A percentile compares a stretch with the other conserved stretches of the same genome.
Conservation (phyloP, 2,888 invertebrate species). For the Tupiocoris notatus region DNA sequence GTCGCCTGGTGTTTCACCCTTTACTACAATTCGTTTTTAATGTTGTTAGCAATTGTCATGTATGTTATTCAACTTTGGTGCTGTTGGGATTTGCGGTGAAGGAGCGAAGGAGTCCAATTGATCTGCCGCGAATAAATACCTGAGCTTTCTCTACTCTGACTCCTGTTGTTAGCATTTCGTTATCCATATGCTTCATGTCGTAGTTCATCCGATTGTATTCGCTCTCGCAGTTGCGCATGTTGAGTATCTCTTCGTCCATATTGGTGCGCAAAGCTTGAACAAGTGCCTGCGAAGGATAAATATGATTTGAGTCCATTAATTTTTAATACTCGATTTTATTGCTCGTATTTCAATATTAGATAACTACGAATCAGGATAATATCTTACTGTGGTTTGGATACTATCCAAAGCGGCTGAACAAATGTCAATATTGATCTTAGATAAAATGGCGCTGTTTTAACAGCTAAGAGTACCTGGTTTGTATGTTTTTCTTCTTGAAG, state of each 20-base stretch:
- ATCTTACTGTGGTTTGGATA: too few species aligned
- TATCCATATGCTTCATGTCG: constrained; percentile 36
- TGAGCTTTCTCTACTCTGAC: background rate
- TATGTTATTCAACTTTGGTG: background rate
- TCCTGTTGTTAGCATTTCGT: constrained; percentile 12
- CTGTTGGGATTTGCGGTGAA: background rate
- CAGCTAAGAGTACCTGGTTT: constrained; percentile 58
- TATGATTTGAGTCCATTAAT: background rate
- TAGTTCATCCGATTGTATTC: constrained; percentile 53
- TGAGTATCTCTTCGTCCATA: constrained; percentile 65
- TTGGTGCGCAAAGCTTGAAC: constrained; percentile 69
- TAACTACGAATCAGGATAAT: too few species aligned
- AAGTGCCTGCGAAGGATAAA: constrained; percentile 57
- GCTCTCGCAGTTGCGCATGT: constrained; percentile 51
- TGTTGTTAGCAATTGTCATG: background rate
- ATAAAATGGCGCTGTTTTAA: background rate
- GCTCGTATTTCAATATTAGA: too few species aligned
- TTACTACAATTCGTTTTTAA: background rate
- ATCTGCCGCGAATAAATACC: background rate
- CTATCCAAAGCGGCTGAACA: too few species aligned
- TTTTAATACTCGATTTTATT: too few species aligned
- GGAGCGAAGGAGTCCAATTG: background rate
- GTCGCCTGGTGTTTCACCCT: background rate
- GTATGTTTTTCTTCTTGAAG: constrained; percentile 59
- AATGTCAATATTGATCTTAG: background rate